Conservation (phyloP, 2,797 vertebrate genomes). For the Pachyuromys duprasi region DNA sequence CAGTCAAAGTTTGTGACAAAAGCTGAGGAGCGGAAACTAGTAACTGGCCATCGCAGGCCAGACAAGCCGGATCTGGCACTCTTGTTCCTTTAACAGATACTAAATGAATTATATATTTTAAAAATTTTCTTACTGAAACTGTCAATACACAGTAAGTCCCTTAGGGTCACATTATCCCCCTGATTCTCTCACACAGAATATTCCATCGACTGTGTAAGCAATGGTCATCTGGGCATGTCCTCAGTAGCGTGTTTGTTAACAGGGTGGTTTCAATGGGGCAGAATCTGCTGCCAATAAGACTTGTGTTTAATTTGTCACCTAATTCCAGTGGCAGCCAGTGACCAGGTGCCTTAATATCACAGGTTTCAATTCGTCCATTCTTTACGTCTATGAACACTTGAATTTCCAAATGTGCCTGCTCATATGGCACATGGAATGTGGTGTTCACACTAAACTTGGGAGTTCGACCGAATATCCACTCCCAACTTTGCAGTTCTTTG, state of each 20-base stretch:
- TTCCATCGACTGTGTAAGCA: conserved; percentile 86
- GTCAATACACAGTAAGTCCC: conserved; percentile 64
- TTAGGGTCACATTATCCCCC: conserved; percentile 89
- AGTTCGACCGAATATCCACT: conserved; percentile 97
- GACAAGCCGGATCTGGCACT: neutral
- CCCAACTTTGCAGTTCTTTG: conserved; percentile 91
- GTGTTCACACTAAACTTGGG: conserved; percentile 92
- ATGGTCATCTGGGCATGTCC: conserved; percentile 81
- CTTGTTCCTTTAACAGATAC: neutral
- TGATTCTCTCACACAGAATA: conserved; percentile 90
- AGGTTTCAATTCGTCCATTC: conserved; percentile 90
- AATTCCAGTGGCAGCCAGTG: conserved; percentile 90
- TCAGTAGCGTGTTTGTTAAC: conserved; percentile 79
- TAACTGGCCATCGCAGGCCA: conserved; percentile 1
- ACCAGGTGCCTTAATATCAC: conserved; percentile 86
- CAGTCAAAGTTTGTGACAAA: conserved; percentile 35
- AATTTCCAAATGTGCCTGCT: conserved; percentile 75
- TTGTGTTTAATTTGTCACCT: conserved; percentile 84
- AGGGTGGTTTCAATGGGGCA: conserved; percentile 88
- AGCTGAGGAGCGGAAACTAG: neutral
- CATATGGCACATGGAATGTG: conserved; percentile 84
- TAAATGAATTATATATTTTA: conserved; percentile 24
- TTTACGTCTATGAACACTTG: conserved; percentile 90
- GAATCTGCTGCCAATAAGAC: conserved; percentile 90
- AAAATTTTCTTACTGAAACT: conserved; percentile 46